Evolutionary conservation across 2,113 vertebrate genomes (phyloP).

Genomic region (Hemiscyllium ocellatum): DNA sequence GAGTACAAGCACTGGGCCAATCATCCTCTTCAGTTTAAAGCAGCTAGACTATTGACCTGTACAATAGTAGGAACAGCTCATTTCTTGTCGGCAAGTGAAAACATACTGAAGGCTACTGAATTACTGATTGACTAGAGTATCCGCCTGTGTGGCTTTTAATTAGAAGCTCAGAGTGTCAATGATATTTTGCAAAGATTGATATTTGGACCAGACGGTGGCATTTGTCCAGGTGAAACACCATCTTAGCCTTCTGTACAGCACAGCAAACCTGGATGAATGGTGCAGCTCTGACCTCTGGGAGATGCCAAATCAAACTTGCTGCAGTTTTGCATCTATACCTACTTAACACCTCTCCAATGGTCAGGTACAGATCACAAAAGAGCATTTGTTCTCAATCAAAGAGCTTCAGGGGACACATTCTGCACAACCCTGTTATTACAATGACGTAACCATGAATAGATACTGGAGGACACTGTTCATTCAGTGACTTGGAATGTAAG

Average conservation of each 20-base stretch:
- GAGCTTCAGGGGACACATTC: not conserved
- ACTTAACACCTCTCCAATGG: not conserved
- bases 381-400: not conserved
- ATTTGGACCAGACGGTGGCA: no score
- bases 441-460: not conserved
- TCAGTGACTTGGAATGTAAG: not conserved
- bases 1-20: not conserved
- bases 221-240: not conserved
- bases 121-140: not conserved
- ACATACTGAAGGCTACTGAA: not conserved
- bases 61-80: not conserved
- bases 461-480: not conserved
- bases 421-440: not conserved
- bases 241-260: not conserved
- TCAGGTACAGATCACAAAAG: constrained; percentile 14
- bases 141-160: not conserved
- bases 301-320: not conserved
- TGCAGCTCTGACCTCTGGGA: not conserved
- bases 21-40: not conserved
- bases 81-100: not conserved
- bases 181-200: not conserved
- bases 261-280: not conserved
- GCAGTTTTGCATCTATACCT: not conserved
- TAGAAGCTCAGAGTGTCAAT: not conserved
- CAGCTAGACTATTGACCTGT: no score